These are phyloP conservation scores for Tachuris rubrigastra DNA, from an alignment of 2,113 vertebrate species.

Conservation along the genomic window DNA sequence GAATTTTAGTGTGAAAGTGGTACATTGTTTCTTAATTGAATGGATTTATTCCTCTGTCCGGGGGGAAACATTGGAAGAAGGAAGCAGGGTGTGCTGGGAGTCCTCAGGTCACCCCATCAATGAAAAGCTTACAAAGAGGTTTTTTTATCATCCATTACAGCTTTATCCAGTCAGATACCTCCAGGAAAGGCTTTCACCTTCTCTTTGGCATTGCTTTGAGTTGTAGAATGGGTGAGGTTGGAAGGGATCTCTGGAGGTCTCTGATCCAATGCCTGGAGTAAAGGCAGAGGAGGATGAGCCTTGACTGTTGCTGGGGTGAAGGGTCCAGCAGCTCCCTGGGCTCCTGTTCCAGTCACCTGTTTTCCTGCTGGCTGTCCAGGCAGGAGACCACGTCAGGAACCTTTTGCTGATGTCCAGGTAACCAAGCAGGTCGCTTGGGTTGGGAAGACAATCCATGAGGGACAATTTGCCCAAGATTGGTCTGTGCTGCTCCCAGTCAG, in stretches of 20 bases:
- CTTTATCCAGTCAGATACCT: neutral
- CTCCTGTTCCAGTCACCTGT: neutral
- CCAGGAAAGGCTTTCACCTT: neutral
- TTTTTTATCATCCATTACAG: neutral
- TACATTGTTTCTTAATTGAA: neutral
- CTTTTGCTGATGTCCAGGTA: neutral
- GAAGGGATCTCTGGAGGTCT: neutral
- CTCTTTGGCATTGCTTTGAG: neutral
- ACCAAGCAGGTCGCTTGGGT: neutral
- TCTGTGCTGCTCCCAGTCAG: too few relatives aligned
- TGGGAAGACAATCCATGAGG: neutral
- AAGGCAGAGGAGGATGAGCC: neutral
- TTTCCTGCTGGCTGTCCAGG: neutral
- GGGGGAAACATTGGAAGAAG: neutral
- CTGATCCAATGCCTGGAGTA: rapidly evolving
- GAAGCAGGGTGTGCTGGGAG: neutral
- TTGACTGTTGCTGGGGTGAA: neutral
- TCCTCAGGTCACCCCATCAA: neutral
- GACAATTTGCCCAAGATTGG: neutral
- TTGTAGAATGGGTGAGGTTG: neutral
- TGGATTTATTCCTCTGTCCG: neutral
- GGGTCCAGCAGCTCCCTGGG: neutral
- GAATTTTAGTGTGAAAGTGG: neutral
- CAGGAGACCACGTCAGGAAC: neutral
- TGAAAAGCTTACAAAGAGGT: neutral